Evolutionary conservation across 2,113 vertebrate species (phyloP), one percentile per base, ranked within the genome.

Genomic region (Herpetotheres cachinnans): DNA sequence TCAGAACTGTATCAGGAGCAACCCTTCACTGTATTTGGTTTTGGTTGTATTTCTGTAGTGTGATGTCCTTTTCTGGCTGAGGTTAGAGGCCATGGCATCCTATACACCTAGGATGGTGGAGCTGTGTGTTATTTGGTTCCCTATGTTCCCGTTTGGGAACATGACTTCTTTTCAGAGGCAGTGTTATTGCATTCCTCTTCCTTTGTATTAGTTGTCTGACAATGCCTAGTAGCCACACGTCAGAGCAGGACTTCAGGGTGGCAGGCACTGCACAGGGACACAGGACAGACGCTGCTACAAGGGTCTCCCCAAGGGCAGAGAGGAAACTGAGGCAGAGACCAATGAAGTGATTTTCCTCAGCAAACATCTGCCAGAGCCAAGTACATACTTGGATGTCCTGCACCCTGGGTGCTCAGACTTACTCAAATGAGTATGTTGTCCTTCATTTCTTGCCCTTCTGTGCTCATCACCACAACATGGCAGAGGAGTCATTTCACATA

Each of bases 31-130:
- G 55, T 32, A 40, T 65, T 93, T 78, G 27, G 10, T 81, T 92
- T 74, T 0, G 2, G 30, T 4, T 49, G 34, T 56, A 47, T 47
- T 78, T 79, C 58, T 1, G 1, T 10, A 56, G 56, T 0, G 0
- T 44, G 44, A 50, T 1, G 7, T 25, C 58, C 54, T 63, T 52
- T 94, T 36, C 62, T 78, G 63, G 30, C 54, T 65, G 82, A 69
- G 69, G 38, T 29, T 47, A 17, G 56, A 67, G 86, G 73, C 30
- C 69, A 55, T 2, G 1, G 81, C 56, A 79, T 7, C 65, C 73
- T 61, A 9, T 8, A n/a, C 58, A 74, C 66, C 66, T 56, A 21
- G 29, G 18, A 62, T 54, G 30, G 20, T 63, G 54, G 66, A 55
- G 74, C 79, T 86, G 71, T 27, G 71, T 22, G 8, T 26, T 29